Evolutionary conservation across 2,113 vertebrate species (phyloP).

Genomic region (Hymenochirus boettgeri): DNA sequence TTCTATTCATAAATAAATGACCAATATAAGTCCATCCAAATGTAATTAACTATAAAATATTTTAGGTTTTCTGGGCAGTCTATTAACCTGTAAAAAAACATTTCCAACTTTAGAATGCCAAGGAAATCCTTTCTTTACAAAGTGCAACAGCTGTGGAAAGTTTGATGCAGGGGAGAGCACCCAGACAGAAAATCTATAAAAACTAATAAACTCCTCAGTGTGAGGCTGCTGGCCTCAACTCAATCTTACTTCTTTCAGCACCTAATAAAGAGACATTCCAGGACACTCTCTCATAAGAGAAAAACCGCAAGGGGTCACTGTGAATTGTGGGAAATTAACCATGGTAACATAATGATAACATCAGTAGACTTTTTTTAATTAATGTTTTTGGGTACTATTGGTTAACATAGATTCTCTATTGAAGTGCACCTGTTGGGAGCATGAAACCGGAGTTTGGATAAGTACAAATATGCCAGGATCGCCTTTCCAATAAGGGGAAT

Average conservation of each 20-base stretch:
- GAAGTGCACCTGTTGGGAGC: constrained; percentile 18
- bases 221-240: constrained; percentile 69
- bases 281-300: constrained; percentile 71
- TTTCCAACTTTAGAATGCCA: too few relatives aligned
- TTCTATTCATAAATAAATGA: too few relatives aligned
- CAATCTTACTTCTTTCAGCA: constrained; percentile 67
- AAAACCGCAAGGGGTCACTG: constrained; percentile 63
- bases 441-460: too few relatives aligned
- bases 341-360: constrained; percentile 59
- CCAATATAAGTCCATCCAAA: too few relatives aligned
- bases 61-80: too few relatives aligned
- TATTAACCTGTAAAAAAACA: too few relatives aligned
- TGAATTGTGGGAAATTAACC: constrained; percentile 58
- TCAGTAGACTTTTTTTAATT: constrained; percentile 24
- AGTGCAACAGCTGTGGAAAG: constrained; percentile 69
- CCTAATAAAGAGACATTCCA: constrained; percentile 76
- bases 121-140: constrained; percentile 55
- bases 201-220: constrained; percentile 75
- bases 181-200: constrained; percentile 75
- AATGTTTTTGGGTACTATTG: constrained; percentile 11
- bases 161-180: constrained; percentile 65
- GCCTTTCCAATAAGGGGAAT: too few relatives aligned
- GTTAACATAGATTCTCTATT: constrained; percentile 16
- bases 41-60: too few relatives aligned
- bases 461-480: too few relatives aligned